Percentiles rank a stretch among this genome's conserved stretches.
Conservation (phyloP, 2,888 invertebrate species). For the Eurytoma adleriae region DNA sequence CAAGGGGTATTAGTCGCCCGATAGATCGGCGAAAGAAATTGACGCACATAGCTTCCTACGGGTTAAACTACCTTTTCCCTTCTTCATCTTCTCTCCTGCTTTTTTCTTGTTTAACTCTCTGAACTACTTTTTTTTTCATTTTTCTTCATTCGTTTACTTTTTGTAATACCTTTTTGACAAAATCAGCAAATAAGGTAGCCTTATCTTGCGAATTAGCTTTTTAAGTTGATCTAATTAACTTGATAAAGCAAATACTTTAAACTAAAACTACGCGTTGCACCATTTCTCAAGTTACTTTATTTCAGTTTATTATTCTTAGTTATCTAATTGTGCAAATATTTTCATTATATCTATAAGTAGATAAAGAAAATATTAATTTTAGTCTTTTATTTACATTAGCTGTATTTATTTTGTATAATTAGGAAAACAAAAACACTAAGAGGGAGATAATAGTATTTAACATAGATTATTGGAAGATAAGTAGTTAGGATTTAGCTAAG, state of each 20-base stretch:
- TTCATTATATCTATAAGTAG: background rate
- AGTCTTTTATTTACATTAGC: no score
- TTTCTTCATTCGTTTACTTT: background rate
- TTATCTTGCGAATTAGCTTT: background rate
- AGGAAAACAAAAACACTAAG: background rate
- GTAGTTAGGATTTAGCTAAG: slow-evolving; percentile 69
- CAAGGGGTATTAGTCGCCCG: slow-evolving; percentile 63
- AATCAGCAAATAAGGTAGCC: background rate
- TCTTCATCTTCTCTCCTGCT: background rate
- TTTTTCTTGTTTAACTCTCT: slow-evolving; percentile 13
- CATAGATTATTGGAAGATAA: slow-evolving; percentile 61
- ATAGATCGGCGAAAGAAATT: slow-evolving; percentile 62
- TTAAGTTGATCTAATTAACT: no score
- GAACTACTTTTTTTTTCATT: background rate
- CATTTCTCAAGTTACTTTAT: background rate
- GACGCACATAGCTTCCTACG: slow-evolving; percentile 51
- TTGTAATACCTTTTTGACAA: slow-evolving; percentile 4
- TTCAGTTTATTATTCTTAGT: background rate
- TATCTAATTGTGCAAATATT: background rate
- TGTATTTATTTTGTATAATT: background rate
- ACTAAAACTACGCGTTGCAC: no score
- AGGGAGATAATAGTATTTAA: background rate
- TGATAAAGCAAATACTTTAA: no score
- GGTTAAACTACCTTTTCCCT: slow-evolving; percentile 66
- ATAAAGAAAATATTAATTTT: no score